Conservation (phyloP, 53 echinoderm and acorn worm species). For the Paracentrotus lividus region DNA sequence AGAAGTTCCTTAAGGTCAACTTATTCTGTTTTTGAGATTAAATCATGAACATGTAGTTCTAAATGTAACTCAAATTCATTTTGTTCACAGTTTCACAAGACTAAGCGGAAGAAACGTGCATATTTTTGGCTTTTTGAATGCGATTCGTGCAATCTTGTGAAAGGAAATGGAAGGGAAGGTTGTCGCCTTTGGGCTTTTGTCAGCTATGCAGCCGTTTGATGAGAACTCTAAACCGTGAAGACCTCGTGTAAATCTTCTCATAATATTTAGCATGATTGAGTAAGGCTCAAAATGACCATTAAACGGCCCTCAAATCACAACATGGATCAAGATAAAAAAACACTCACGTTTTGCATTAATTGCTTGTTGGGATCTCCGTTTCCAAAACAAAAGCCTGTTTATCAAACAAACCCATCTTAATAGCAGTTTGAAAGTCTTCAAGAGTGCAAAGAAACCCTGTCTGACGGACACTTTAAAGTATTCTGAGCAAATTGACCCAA, state of each 20-base stretch:
- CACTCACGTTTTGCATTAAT: constrained; percentile 27
- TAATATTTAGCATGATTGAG: constrained; percentile 50
- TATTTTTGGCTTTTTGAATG: not conserved
- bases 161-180: not conserved
- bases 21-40: not conserved
- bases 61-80: not conserved
- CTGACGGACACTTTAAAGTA: not conserved
- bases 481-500: not conserved
- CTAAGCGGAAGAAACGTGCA: not conserved
- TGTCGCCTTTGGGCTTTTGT: constrained; percentile 43
- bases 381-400: not conserved
- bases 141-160: constrained; percentile 1
- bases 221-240: not conserved
- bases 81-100: not conserved
- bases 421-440: constrained; percentile 35
- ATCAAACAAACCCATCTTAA: constrained; percentile 28
- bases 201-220: not conserved
- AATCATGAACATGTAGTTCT: not conserved
- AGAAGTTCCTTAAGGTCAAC: too few species aligned
- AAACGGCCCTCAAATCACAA: constrained; percentile 57
- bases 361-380: not conserved
- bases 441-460: not conserved
- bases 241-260: constrained; percentile 39
- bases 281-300: constrained; percentile 38
- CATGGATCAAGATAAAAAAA: constrained; percentile 15